Evolutionary conservation across 2,888 invertebrate species (phyloP), one percentile per base, ranked within the genome.

Genomic region (Liodrosophila aerea): DNA sequence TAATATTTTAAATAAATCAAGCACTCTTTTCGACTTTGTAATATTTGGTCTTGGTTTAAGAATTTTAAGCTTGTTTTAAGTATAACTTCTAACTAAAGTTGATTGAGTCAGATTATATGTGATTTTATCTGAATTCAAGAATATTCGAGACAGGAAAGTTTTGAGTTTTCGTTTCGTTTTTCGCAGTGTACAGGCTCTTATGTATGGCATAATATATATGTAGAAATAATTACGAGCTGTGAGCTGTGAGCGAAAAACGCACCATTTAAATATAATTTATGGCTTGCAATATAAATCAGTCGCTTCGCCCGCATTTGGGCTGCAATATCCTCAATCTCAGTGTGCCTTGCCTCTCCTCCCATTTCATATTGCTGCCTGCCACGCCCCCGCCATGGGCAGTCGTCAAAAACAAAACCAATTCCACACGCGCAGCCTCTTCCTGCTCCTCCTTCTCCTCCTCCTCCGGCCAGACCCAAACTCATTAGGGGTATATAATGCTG

Each of bases 181-280:
- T n/a, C n/a, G n/a, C n/a, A n/a, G n/a, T n/a, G n/a, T n/a, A n/a
- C n/a, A n/a, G n/a, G n/a, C n/a, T n/a, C n/a, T n/a, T 40, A 34
- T 54, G 22, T 54, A 44, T 41, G 40, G 44, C 29, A 5, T 30
- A 45, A 27, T 59, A 40, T 65, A 41, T 62, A 58, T 68, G 54
- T 54, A 57, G 67, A 66, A 77, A 76, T 76, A 82, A 76, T 76
- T 76, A 67, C 75, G 57, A 61, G 29, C 57, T 64, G 39, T 27
- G 57, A 40, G 49, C 50, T 27, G 39, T 3, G 37, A 37, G 61
- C 58, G 46, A 44, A 73, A 54, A 64, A 54, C 49, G 34, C 75
- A 65, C 47, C 74, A 77, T 76, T 76, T 77, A 68, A 82, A 75
- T 82, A 80, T 78, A 82, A 77, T 77, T 77, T 77, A 77, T 74